Evolutionary conservation across 2,113 vertebrate genomes (phyloP).

Genomic region (Crotophaga sulcirostris): DNA sequence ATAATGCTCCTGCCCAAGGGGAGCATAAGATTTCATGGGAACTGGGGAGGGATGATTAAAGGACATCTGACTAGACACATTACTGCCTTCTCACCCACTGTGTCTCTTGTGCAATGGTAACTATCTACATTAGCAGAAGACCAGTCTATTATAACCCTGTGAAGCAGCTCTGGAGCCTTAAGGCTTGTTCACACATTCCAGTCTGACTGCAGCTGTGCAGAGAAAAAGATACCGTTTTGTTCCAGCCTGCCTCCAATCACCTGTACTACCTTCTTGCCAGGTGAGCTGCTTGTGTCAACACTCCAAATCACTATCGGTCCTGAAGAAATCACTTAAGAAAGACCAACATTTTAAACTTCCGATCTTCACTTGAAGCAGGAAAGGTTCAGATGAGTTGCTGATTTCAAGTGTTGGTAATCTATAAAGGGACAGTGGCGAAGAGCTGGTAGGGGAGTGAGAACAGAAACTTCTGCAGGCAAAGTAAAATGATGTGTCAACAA

Average conservation of each 20-base stretch:
- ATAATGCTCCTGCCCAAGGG: neutral
- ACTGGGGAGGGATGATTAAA: neutral
- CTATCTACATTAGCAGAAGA: neutral
- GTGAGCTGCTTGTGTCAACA: neutral
- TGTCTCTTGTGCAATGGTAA: neutral
- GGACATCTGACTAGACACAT: neutral
- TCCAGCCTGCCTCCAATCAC: neutral
- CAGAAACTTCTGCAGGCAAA: neutral
- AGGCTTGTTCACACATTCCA: neutral
- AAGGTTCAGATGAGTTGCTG: neutral
- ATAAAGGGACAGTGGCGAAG: neutral
- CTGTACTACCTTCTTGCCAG: neutral
- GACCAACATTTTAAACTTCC: neutral
- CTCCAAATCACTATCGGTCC: neutral
- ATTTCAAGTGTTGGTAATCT: neutral
- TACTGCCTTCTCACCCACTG: neutral
- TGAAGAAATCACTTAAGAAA: neutral
- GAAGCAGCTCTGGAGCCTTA: constrained; percentile 8
- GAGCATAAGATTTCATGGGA: neutral
- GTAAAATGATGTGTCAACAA: neutral
- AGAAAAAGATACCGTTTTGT: neutral
- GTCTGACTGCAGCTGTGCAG: neutral
- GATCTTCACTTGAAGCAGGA: neutral
- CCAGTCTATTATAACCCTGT: neutral
- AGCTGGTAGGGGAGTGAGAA: neutral